Conservation (phyloP, 2,797 vertebrate species). For the Rallus crepitans region DNA sequence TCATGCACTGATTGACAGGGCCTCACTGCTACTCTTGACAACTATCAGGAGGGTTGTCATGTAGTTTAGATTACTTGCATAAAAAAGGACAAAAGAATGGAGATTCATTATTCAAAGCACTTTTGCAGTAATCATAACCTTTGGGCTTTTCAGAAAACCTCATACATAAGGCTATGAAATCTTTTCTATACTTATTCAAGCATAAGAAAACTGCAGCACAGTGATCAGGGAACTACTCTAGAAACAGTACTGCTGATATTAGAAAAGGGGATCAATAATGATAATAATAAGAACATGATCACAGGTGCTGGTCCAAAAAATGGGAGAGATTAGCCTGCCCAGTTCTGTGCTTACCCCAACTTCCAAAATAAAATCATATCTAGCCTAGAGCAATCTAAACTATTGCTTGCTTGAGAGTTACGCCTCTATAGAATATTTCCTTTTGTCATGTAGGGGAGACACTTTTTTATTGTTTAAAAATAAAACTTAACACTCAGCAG, state of each 20-base stretch:
- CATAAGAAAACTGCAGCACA: neutral
- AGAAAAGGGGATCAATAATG: neutral
- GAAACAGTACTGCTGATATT: neutral
- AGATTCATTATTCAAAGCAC: neutral
- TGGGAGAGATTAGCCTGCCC: neutral
- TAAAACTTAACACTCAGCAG: slow-evolving; percentile 45
- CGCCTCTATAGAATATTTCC: neutral
- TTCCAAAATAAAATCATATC: slow-evolving; percentile 1
- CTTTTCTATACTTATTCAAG: neutral
- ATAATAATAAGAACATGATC: neutral
- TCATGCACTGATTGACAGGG: slow-evolving; percentile 24
- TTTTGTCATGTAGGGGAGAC: neutral
- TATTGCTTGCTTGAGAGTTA: neutral
- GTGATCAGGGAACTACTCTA: neutral
- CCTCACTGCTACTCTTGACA: neutral
- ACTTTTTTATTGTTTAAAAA: slow-evolving; percentile 4
- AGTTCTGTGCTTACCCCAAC: neutral
- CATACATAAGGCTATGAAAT: neutral
- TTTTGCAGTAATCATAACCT: slow-evolving; percentile 24
- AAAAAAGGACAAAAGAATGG: neutral
- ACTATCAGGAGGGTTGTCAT: neutral
- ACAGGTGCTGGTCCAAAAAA: neutral
- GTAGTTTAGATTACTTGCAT: neutral
- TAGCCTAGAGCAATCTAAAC: neutral
- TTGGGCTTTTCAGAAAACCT: neutral